phyloP scores from a whole-genome alignment of 2,113 vertebrate species.

The Actenoides lindsayi region DNA sequence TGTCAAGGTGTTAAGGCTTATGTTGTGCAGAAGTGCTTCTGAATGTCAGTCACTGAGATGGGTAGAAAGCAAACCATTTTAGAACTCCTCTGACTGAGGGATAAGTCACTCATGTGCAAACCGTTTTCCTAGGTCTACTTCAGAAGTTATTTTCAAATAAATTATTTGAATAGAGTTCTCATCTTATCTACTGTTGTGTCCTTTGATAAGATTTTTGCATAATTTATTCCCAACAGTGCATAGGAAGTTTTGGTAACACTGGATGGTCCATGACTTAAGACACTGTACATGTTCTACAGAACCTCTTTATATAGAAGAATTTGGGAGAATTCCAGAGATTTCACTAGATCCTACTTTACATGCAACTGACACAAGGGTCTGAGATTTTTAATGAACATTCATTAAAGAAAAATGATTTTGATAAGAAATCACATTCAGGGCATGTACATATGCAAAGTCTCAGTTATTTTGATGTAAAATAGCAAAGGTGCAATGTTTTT shows the following conservation, averaged over 20 bases:
- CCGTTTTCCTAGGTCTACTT: background rate
- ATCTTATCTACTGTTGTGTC: background rate
- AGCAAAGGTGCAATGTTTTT: background rate
- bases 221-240: background rate
- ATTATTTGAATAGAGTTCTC: background rate
- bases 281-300: background rate
- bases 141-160: background rate
- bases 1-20: background rate
- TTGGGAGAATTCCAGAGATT: background rate
- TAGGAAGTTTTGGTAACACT: background rate
- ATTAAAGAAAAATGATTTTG: background rate
- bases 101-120: background rate
- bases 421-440: background rate
- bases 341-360: background rate
- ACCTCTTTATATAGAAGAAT: background rate
- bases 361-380: background rate
- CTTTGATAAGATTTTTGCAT: background rate
- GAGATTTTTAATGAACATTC: background rate
- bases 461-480: slow-evolving; percentile 4
- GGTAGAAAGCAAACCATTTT: background rate
- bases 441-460: background rate
- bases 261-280: background rate
- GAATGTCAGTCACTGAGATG: background rate
- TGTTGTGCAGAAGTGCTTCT: background rate
- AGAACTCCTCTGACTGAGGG: background rate